phyloP scores from a whole-genome alignment of 1,140 invertebrate species.

The Nautilus pompilius region DNA sequence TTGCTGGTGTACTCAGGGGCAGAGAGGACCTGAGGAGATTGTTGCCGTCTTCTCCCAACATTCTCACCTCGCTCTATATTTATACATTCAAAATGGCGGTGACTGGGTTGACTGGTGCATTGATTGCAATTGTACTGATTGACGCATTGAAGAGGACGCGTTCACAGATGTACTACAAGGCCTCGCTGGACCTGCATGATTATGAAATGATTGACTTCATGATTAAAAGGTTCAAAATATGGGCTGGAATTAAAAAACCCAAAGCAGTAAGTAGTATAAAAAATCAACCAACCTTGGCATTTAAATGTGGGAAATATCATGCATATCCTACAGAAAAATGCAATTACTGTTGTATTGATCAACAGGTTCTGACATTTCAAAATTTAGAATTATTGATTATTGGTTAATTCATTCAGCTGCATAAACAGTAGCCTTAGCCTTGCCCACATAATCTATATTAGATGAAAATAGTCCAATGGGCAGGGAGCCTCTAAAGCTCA shows the following conservation, averaged over 20 bases:
- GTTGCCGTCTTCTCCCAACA: conserved; percentile 18
- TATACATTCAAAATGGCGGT: conserved; percentile 35
- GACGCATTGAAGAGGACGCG: conserved; percentile 32
- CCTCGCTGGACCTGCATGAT: conserved; percentile 40
- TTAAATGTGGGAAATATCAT: too few relatives aligned
- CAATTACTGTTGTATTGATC: neutral
- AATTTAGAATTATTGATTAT: too few relatives aligned
- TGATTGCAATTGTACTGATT: conserved; percentile 33
- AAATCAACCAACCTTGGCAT: neutral
- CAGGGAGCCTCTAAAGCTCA: too few relatives aligned
- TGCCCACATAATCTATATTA: too few relatives aligned
- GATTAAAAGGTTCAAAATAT: conserved; percentile 44
- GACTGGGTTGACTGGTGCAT: conserved; percentile 34
- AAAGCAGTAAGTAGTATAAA: conserved; percentile 35
- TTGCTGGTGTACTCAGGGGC: conserved; percentile 33
- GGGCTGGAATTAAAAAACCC: conserved; percentile 40
- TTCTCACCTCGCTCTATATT: conserved; percentile 39
- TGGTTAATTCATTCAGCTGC: too few relatives aligned
- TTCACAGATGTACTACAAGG: conserved; percentile 38
- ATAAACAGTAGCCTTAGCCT: too few relatives aligned
- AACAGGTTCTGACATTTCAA: too few relatives aligned
- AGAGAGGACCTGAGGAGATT: conserved; percentile 25
- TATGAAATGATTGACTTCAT: conserved; percentile 51
- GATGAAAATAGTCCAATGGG: too few relatives aligned
- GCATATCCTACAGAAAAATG: neutral